phyloP scores from a whole-genome alignment of 2,113 vertebrate species.

The Carassius auratus region DNA sequence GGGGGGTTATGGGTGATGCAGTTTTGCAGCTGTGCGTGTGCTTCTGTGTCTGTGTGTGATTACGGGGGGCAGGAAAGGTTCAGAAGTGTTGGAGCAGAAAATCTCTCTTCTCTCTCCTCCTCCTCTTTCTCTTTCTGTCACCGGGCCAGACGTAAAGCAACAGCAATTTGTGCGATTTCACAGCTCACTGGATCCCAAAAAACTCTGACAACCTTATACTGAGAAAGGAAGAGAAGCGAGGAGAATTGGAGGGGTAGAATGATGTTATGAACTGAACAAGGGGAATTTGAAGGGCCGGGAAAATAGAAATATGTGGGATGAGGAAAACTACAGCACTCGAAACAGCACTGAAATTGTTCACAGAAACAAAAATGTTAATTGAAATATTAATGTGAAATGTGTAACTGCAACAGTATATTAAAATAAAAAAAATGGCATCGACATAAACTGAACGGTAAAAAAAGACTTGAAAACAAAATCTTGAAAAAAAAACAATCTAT shows the following conservation, averaged over 20 bases:
- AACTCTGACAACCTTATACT: conserved; percentile 75
- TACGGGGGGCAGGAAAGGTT: conserved; percentile 66
- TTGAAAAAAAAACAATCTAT: too few species aligned
- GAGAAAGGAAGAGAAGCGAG: conserved; percentile 49
- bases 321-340: conserved; percentile 18
- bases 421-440: not conserved
- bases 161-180: conserved; percentile 84
- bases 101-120: conserved; percentile 62
- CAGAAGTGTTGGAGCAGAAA: conserved; percentile 82
- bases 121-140: conserved; percentile 61
- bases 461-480: not conserved
- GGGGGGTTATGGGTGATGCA: conserved; percentile 45
- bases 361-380: not conserved
- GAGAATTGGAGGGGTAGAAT: conserved; percentile 50
- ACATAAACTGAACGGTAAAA: not conserved
- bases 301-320: conserved; percentile 1
- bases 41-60: conserved; percentile 67
- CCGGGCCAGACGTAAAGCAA: conserved; percentile 74
- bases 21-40: conserved; percentile 74
- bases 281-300: conserved; percentile 37
- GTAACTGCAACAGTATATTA: not conserved
- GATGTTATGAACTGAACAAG: conserved; percentile 49
- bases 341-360: not conserved
- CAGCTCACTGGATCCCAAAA: conserved; percentile 75
- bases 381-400: not conserved